Percentiles rank a stretch among this genome's conserved stretches.
Conservation (phyloP, 2,113 vertebrate species). For the Anser brachyrhynchus region DNA sequence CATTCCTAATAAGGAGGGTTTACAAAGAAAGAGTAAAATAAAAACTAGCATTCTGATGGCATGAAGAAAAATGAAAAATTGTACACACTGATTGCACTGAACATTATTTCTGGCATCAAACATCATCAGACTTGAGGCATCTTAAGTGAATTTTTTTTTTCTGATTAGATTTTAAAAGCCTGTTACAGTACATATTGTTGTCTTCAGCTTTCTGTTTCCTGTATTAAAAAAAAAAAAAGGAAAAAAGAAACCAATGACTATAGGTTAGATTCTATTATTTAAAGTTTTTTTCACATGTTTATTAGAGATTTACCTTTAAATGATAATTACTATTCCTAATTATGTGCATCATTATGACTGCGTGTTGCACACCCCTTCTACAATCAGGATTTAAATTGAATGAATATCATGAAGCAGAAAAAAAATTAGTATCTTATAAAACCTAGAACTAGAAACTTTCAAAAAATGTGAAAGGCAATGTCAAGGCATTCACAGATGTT, state of each 20-base stretch:
- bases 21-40: slow-evolving; percentile 73
- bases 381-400: neutral
- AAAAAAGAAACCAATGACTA: neutral
- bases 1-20: slow-evolving; percentile 31
- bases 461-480: neutral
- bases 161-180: slow-evolving; percentile 76
- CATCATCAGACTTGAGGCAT: slow-evolving; percentile 84
- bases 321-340: neutral
- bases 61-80: slow-evolving; percentile 84
- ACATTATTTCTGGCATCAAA: slow-evolving; percentile 87
- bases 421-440: neutral
- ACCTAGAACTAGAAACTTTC: neutral
- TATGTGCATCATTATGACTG: rapidly evolving
- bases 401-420: neutral
- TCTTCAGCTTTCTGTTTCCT: slow-evolving; percentile 98
- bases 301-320: neutral
- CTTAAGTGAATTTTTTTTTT: slow-evolving; percentile 80
- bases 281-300: neutral
- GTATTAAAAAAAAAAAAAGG: slow-evolving; percentile 25
- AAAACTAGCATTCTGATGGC: slow-evolving; percentile 74
- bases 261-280: neutral
- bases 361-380: neutral
- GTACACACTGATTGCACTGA: slow-evolving; percentile 88
- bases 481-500: neutral
- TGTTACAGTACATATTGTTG: slow-evolving; percentile 68